phyloP scores from a whole-genome alignment of 2,113 vertebrate genomes.

The Craseonycteris thonglongyai region DNA sequence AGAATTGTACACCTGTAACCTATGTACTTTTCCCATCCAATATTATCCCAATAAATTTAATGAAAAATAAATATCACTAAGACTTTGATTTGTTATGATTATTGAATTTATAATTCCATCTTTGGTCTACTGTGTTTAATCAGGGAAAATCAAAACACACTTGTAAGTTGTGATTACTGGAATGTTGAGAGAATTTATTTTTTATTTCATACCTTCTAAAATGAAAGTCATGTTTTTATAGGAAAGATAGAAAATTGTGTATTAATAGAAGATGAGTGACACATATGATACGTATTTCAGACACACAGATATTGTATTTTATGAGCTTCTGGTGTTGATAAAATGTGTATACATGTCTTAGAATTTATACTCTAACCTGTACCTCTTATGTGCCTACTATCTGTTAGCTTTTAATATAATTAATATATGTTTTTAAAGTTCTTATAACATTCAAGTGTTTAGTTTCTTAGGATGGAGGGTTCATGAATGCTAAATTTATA shows the following conservation, averaged over 20 bases:
- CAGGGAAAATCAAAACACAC: background rate
- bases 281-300: background rate
- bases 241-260: background rate
- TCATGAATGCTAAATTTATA: background rate
- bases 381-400: background rate
- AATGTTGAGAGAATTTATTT: background rate
- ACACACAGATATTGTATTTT: background rate
- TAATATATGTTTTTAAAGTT: constrained; percentile 8
- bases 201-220: background rate
- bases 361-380: background rate
- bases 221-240: background rate
- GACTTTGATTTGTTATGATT: background rate
- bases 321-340: background rate
- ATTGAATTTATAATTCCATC: background rate
- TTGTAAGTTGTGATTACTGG: background rate
- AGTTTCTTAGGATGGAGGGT: background rate
- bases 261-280: background rate
- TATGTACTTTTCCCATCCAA: too few species aligned
- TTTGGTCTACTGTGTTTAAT: background rate
- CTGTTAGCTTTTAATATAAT: background rate
- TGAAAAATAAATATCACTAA: background rate
- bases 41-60: too few species aligned
- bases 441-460: background rate
- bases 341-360: background rate
- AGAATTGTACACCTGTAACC: too few species aligned